phyloP scores from a whole-genome alignment of 2,888 invertebrate genomes.

The Diadegma fenestrale region DNA sequence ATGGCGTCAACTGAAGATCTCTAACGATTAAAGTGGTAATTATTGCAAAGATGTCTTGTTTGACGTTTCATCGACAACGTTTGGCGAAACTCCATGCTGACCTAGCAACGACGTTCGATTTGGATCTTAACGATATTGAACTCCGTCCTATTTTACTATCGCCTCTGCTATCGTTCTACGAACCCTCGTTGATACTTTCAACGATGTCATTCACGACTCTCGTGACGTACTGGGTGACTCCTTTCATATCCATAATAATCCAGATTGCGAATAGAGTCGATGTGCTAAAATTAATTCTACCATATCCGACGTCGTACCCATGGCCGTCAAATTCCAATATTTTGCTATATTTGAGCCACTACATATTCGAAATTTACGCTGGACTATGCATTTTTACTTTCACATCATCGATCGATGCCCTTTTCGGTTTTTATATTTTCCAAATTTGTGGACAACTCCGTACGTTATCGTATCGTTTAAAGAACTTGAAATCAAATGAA shows the following conservation, averaged over 20 bases:
- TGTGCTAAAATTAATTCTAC: constrained; percentile 57
- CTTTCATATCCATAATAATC: constrained; percentile 34
- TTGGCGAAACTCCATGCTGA: constrained; percentile 26
- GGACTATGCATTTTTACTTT: constrained; percentile 21
- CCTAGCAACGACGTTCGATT: constrained; percentile 8
- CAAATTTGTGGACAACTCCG: constrained; percentile 66
- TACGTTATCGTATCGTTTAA: constrained; percentile 53
- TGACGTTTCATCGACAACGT: constrained; percentile 46
- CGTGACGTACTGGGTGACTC: constrained; percentile 32
- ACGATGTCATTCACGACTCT: not conserved
- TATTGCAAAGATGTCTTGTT: constrained; percentile 42
- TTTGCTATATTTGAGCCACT: constrained; percentile 56
- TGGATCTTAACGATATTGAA: constrained; percentile 32
- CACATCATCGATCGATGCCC: constrained; percentile 43
- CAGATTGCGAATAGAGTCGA: constrained; percentile 43
- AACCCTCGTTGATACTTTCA: constrained; percentile 30
- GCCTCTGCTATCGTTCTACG: constrained; percentile 32
- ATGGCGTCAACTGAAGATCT: not conserved
- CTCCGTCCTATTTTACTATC: constrained; percentile 48
- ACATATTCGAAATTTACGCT: constrained; percentile 49
- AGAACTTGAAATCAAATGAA: constrained; percentile 22
- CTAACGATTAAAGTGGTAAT: not conserved
- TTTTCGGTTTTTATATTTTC: constrained; percentile 67
- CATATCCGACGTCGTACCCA: constrained; percentile 58
- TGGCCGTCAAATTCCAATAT: constrained; percentile 55